Conservation (phyloP, 2,797 vertebrate species). For the Squalus acanthias region DNA sequence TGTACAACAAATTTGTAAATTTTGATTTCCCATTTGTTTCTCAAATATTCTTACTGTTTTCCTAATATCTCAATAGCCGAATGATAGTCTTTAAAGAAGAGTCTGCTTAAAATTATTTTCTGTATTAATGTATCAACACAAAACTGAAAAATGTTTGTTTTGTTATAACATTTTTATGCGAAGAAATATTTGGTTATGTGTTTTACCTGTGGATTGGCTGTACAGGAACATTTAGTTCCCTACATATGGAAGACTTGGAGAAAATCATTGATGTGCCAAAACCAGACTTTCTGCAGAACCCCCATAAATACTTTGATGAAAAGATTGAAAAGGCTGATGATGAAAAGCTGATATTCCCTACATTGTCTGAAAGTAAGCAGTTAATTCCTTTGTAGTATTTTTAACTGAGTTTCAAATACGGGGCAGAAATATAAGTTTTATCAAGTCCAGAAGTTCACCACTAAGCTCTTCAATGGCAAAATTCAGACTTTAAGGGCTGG, state of each 20-base stretch:
- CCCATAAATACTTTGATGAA: conserved; percentile 54
- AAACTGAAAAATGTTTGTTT: background rate
- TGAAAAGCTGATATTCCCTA: conserved; percentile 45
- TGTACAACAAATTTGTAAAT: background rate
- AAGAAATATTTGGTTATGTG: background rate
- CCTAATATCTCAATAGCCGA: background rate
- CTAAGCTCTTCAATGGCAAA: background rate
- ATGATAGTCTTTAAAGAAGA: background rate
- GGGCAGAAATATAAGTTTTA: background rate
- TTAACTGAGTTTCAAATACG: background rate
- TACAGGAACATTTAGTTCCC: conserved; percentile 52
- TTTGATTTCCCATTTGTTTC: background rate
- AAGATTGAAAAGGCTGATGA: conserved; percentile 43
- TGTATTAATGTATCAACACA: background rate
- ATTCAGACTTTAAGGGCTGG: background rate
- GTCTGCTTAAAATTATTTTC: background rate
- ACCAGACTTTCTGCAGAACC: conserved; percentile 53
- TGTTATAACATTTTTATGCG: background rate
- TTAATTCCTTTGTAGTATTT: background rate
- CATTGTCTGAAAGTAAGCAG: conserved; percentile 57
- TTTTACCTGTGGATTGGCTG: background rate
- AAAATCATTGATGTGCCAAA: conserved; percentile 47
- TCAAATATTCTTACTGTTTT: background rate
- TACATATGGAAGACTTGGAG: conserved; percentile 50
- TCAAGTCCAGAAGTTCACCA: background rate